Conservation (phyloP, 2,888 invertebrate genomes). For the Drosophila neonasuta region DNA sequence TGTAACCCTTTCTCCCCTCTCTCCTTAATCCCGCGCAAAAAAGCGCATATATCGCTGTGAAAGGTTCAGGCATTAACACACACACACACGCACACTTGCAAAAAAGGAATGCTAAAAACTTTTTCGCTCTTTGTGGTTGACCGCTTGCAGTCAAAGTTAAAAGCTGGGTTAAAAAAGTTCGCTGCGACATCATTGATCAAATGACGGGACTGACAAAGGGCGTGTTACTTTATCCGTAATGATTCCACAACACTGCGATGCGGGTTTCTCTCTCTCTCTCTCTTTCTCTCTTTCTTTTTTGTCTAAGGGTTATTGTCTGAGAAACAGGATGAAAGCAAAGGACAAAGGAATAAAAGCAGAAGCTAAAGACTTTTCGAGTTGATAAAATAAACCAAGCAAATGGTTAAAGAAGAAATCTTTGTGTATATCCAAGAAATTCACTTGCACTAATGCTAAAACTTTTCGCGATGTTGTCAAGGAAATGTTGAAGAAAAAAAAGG, state of each 20-base stretch:
- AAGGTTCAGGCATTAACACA: slow-evolving; percentile 17
- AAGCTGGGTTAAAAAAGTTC: slow-evolving; percentile 56
- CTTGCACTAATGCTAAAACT: too few relatives aligned
- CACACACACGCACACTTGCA: background rate
- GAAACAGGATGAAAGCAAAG: background rate
- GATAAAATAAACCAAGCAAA: background rate
- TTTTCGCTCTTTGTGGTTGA: slow-evolving; percentile 69
- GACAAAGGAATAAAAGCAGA: background rate
- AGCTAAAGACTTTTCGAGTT: background rate
- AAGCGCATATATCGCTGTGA: slow-evolving; percentile 26
- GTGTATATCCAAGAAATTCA: background rate
- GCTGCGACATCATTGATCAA: slow-evolving; percentile 60
- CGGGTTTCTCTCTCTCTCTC: background rate
- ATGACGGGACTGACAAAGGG: slow-evolving; percentile 42
- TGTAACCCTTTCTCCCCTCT: background rate
- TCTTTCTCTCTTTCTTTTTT: too few relatives aligned
- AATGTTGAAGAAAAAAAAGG: too few relatives aligned
- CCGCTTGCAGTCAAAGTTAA: slow-evolving; percentile 73
- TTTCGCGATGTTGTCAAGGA: too few relatives aligned
- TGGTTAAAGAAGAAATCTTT: background rate
- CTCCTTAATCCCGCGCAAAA: background rate
- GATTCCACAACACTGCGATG: slow-evolving; percentile 10
- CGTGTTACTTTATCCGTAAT: slow-evolving; percentile 45
- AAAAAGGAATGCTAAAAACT: slow-evolving; percentile 39
- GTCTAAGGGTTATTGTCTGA: slow-evolving; percentile 15